A percentile compares a stretch with the other conserved stretches of the same genome.
phyloP scores from a whole-genome alignment of 1,140 invertebrate species.

The Drosophila leontia region DNA sequence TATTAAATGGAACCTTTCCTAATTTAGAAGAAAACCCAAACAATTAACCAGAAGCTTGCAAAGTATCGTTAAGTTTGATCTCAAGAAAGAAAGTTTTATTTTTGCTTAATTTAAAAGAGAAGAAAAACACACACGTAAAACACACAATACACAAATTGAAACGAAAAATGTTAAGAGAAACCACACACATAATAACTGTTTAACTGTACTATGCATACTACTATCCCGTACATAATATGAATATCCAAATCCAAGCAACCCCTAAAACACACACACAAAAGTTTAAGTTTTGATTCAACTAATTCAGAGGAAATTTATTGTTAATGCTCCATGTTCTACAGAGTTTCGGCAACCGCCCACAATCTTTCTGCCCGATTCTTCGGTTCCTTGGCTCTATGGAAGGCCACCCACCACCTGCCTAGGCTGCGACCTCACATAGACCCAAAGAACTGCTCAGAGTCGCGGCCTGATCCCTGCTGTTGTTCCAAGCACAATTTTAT shows the following conservation, averaged over 20 bases:
- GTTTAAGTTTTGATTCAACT: slow-evolving; percentile 65
- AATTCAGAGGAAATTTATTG: slow-evolving; percentile 22
- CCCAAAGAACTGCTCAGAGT: slow-evolving; percentile 55
- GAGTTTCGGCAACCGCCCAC: slow-evolving; percentile 30
- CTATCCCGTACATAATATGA: slow-evolving; percentile 65
- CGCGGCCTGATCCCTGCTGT: slow-evolving; percentile 42
- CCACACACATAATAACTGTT: slow-evolving; percentile 67
- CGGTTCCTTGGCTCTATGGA: slow-evolving; percentile 71
- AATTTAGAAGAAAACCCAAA: slow-evolving; percentile 37
- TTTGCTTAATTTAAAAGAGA: slow-evolving; percentile 77
- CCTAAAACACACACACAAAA: slow-evolving; percentile 34
- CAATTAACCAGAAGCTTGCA: slow-evolving; percentile 64
- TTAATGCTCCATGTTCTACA: slow-evolving; percentile 41
- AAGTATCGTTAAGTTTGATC: slow-evolving; percentile 84
- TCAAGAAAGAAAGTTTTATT: slow-evolving; percentile 75
- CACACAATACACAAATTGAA: slow-evolving; percentile 23
- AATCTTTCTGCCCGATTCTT: slow-evolving; percentile 15
- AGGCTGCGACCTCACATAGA: slow-evolving; percentile 52
- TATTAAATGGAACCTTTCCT: slow-evolving; percentile 40
- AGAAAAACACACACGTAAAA: slow-evolving; percentile 36
- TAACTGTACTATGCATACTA: slow-evolving; percentile 77
- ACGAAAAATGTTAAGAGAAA: slow-evolving; percentile 41
- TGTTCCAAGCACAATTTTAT: slow-evolving; percentile 76
- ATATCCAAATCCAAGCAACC: slow-evolving; percentile 38
- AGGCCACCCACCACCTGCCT: slow-evolving; percentile 1